These are phyloP conservation scores for Drosophila testacea DNA, from an alignment of 2,888 invertebrate species.

Conservation along the genomic window DNA sequence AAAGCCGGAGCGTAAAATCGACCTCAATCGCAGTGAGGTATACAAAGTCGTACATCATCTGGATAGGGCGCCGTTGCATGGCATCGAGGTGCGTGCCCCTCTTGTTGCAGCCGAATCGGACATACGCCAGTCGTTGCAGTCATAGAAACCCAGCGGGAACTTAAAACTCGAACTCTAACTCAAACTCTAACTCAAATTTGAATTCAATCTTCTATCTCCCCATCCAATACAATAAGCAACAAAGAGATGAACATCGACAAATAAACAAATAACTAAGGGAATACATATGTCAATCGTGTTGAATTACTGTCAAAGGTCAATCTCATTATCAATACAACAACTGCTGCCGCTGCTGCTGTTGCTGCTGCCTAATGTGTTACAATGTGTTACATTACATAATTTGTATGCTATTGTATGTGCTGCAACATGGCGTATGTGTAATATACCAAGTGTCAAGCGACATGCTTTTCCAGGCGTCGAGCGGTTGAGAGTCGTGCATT, in stretches of 20 bases:
- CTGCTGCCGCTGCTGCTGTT: background rate
- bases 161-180: background rate
- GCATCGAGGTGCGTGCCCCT: constrained; percentile 88
- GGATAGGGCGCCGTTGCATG: constrained; percentile 88
- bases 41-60: constrained; percentile 91
- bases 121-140: constrained; percentile 79
- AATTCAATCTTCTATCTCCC: background rate
- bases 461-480: constrained; percentile 9
- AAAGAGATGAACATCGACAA: constrained; percentile 6
- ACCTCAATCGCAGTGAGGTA: constrained; percentile 92
- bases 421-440: constrained; percentile 75
- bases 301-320: constrained; percentile 39
- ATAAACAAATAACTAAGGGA: constrained; percentile 11
- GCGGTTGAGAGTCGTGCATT: constrained; percentile 50
- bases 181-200: too few relatives aligned
- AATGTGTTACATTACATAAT: constrained; percentile 68
- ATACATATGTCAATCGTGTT: background rate
- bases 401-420: background rate
- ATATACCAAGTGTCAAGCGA: constrained; percentile 55
- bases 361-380: constrained; percentile 42
- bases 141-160: constrained; percentile 52
- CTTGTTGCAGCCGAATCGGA: constrained; percentile 90
- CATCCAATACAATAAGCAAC: constrained; percentile 4
- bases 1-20: constrained; percentile 90
- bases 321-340: constrained; percentile 28